Evolutionary conservation across 2,113 vertebrate species (phyloP).

Genomic region (Oncorhynchus mykiss): DNA sequence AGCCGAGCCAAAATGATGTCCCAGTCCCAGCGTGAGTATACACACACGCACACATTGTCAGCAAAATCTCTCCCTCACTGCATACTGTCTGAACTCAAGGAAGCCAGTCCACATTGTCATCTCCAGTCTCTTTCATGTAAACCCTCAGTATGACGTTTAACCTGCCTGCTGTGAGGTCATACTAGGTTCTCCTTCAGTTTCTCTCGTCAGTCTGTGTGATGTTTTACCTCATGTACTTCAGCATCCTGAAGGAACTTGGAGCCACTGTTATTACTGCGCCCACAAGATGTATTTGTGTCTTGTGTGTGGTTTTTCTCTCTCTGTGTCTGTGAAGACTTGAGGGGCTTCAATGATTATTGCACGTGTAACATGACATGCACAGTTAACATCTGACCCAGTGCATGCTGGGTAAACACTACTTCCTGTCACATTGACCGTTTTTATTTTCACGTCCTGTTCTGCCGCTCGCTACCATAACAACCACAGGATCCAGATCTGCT

Average conservation of each 20-base stretch:
- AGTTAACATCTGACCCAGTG: constrained; percentile 39
- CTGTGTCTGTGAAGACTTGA: constrained; percentile 11
- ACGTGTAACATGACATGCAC: constrained; percentile 17
- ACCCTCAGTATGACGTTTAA: constrained; percentile 32
- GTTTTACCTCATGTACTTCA: constrained; percentile 5
- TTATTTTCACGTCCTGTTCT: constrained; percentile 87
- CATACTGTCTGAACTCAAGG: neutral
- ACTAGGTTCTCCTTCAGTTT: constrained; percentile 15
- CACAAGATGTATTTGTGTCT: constrained; percentile 24
- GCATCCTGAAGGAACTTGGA: constrained; percentile 14
- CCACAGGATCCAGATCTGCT: constrained; percentile 99
- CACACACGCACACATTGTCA: neutral
- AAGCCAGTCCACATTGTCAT: neutral
- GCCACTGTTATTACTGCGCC: neutral
- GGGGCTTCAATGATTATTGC: constrained; percentile 8
- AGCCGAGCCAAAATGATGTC: constrained; percentile 96
- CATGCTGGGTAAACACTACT: constrained; percentile 60
- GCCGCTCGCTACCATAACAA: constrained; percentile 83
- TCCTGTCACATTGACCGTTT: constrained; percentile 67
- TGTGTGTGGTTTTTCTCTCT: neutral
- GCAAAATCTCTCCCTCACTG: neutral
- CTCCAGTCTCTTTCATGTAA: constrained; percentile 1
- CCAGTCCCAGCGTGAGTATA: constrained; percentile 94
- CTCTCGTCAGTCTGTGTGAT: constrained; percentile 20
- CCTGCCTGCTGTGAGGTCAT: constrained; percentile 31